phyloP scores from a whole-genome alignment of 35 echinoderm and acorn worm species.

The Eucidaris tribuloides region DNA sequence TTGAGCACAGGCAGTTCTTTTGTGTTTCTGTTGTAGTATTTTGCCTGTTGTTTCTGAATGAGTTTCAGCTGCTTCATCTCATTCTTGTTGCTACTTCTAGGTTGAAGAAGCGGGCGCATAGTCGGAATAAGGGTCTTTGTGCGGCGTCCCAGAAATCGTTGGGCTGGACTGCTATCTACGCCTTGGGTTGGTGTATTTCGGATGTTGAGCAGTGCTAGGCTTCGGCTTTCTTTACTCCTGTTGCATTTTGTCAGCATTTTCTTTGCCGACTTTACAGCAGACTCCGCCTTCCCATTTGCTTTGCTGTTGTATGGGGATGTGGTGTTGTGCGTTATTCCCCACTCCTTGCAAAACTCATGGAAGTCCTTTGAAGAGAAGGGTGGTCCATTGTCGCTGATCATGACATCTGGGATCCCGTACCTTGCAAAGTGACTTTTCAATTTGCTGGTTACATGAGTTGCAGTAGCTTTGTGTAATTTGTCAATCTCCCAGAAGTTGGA shows the following conservation, averaged over 20 bases:
- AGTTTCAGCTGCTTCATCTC: background rate
- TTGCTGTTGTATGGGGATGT: background rate
- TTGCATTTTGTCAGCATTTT: background rate
- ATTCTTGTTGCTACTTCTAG: background rate
- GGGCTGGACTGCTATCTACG: conserved; percentile 5
- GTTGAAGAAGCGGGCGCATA: background rate
- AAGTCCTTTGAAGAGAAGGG: background rate
- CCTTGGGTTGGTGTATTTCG: conserved; percentile 3
- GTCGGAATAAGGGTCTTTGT: conserved; percentile 12
- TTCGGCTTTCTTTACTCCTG: background rate
- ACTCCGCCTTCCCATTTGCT: conserved; percentile 8
- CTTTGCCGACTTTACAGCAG: conserved; percentile 17
- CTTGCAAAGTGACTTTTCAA: conserved; percentile 4
- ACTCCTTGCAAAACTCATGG: background rate
- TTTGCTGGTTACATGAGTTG: background rate
- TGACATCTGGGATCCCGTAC: background rate
- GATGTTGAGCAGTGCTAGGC: background rate
- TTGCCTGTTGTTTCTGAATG: background rate
- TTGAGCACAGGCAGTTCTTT: background rate
- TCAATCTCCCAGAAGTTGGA: conserved; percentile 55
- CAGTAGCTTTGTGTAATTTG: conserved; percentile 21
- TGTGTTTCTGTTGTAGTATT: background rate
- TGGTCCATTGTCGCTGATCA: conserved; percentile 28
- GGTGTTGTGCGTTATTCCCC: background rate
- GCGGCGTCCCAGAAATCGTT: too few relatives aligned